A percentile compares a stretch with the other conserved stretches of the same genome.
Evolutionary conservation across 2,888 invertebrate species (phyloP).

Genomic region (Caenorhabditis panamensis): DNA sequence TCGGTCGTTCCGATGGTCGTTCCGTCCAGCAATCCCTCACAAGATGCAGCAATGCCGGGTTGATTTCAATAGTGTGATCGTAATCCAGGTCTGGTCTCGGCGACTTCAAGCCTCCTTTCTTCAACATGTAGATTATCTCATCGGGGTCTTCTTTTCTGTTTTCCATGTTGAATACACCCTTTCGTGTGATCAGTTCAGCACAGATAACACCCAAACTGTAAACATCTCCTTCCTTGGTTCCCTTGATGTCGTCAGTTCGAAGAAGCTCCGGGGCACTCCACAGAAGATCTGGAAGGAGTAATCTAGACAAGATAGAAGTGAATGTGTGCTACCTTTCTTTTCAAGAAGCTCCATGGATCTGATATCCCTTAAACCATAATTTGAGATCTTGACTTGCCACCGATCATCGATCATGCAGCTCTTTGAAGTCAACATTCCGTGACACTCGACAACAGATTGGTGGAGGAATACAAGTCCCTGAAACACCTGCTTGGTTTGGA

Average conservation of each 20-base stretch:
- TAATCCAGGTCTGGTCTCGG: slow-evolving; percentile 65
- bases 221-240: slow-evolving; percentile 47
- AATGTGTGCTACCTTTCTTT: slow-evolving; percentile 41
- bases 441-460: slow-evolving; percentile 29
- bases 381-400: slow-evolving; percentile 70
- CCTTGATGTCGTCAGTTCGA: slow-evolving; percentile 53
- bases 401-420: slow-evolving; percentile 67
- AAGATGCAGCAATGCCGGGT: slow-evolving; percentile 67
- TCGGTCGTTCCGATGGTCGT: slow-evolving; percentile 69
- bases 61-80: slow-evolving; percentile 62
- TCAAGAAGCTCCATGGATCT: slow-evolving; percentile 33
- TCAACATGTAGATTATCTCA: slow-evolving; percentile 71
- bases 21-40: slow-evolving; percentile 76
- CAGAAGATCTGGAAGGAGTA: slow-evolving; percentile 56
- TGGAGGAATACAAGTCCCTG: slow-evolving; percentile 46
- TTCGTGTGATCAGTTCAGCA: slow-evolving; percentile 60
- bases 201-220: slow-evolving; percentile 67
- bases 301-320: neutral
- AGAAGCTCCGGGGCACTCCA: slow-evolving; percentile 73
- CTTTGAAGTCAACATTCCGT: slow-evolving; percentile 55
- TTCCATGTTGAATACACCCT: slow-evolving; percentile 47
- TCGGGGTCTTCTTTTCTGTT: slow-evolving; percentile 64
- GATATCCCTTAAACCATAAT: slow-evolving; percentile 50
- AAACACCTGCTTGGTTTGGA: neutral
- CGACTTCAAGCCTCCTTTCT: slow-evolving; percentile 69